phyloP scores from a whole-genome alignment of 1,140 invertebrate genomes.

The Leptinotarsa texana region DNA sequence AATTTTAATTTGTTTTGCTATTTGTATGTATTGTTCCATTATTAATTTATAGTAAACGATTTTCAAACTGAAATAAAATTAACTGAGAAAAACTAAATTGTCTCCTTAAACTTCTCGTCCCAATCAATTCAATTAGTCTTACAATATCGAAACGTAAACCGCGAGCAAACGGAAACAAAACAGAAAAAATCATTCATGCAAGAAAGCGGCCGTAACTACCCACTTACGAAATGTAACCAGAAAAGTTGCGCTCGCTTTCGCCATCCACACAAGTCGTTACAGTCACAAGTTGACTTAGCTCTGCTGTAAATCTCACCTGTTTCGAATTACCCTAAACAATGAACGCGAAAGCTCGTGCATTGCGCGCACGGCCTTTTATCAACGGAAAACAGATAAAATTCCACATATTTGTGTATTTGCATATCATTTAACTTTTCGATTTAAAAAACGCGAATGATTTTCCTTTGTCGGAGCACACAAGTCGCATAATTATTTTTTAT shows the following conservation, averaged over 20 bases:
- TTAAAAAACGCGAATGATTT: constrained; percentile 41
- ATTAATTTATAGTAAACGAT: too few relatives aligned
- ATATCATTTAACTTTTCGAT: constrained; percentile 32
- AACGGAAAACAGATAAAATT: constrained; percentile 36
- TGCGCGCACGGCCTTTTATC: constrained; percentile 51
- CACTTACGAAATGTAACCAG: not conserved
- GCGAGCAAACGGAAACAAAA: not conserved
- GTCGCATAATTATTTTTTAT: constrained; percentile 52
- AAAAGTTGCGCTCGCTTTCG: not conserved
- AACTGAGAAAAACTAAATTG: too few relatives aligned
- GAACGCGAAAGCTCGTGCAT: constrained; percentile 54
- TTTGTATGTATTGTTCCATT: too few relatives aligned
- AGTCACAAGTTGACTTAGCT: not conserved
- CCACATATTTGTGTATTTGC: constrained; percentile 28
- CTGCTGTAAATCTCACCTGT: constrained; percentile 52
- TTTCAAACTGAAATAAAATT: too few relatives aligned
- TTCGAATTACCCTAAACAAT: constrained; percentile 50
- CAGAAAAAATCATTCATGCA: not conserved
- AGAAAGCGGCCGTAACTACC: not conserved
- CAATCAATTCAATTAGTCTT: too few relatives aligned
- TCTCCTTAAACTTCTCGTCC: too few relatives aligned
- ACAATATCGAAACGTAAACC: not conserved
- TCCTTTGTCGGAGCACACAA: constrained; percentile 41
- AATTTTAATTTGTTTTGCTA: too few relatives aligned
- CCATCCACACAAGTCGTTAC: not conserved